Evolutionary conservation across 2,113 vertebrate species (phyloP).

Genomic region (Malurus cyaneus): DNA sequence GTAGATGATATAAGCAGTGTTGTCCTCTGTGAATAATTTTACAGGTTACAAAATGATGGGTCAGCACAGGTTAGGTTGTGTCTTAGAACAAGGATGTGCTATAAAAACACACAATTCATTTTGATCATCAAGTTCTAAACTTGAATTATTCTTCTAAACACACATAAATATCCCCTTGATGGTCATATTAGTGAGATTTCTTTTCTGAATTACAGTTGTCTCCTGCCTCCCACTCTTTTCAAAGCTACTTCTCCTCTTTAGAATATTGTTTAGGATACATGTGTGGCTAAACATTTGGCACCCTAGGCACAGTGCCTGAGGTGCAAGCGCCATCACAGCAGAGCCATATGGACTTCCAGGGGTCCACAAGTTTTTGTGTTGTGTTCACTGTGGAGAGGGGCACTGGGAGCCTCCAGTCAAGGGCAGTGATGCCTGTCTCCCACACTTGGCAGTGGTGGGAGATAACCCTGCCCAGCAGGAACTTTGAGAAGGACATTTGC

Average conservation of each 20-base stretch:
- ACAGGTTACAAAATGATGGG: neutral
- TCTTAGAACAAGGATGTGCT: neutral
- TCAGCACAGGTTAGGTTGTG: neutral
- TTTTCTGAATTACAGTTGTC: neutral
- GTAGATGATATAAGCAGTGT: neutral
- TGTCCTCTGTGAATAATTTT: neutral
- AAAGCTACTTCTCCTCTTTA: neutral
- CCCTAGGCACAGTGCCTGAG: neutral
- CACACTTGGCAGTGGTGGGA: neutral
- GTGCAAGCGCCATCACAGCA: neutral
- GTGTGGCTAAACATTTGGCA: neutral
- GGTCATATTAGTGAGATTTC: neutral
- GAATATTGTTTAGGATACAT: neutral
- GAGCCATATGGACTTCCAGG: neutral
- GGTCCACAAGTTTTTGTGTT: neutral
- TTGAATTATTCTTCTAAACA: neutral
- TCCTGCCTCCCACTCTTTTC: neutral
- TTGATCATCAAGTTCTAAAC: neutral
- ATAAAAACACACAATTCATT: neutral
- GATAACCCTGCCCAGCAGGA: neutral
- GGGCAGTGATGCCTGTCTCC: rapidly evolving
- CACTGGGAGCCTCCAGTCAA: neutral
- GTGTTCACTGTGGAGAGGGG: rapidly evolving
- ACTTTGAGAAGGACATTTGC: neutral
- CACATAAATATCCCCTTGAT: neutral